Evolutionary conservation across 1,140 invertebrate genomes (phyloP), one percentile per base, ranked within the genome.

Genomic region (Drosophila grimshawi): DNA sequence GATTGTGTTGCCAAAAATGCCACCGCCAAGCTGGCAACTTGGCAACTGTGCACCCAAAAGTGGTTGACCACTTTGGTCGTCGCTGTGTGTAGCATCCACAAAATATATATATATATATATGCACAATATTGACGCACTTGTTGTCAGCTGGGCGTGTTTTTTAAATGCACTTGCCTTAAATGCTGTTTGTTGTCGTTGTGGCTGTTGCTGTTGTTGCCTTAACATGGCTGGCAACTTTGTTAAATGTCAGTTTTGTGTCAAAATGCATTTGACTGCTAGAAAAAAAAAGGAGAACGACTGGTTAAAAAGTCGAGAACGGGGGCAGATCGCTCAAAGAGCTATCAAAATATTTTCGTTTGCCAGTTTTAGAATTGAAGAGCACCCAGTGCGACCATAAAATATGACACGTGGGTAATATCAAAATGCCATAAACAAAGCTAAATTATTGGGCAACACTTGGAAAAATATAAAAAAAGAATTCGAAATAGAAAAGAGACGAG

Each of bases 211-310:
- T 65, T 74, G 74, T 57, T 69, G 80, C 55, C 79, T 66, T 45
- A 75, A 82, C 80, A 81, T 79, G 80, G 80, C 80, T 61, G 73
- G 74, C 72, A 76, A 80, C 76, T 88, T 88, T 80, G 83, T 88
- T 83, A 89, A 88, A 88, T 88, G 83, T 88, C 85, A 88, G 65
- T 88, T 88, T 88, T 88, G 73, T 89, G 83, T 89, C 83, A 88
- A 88, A 79, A 82, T 69, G 76, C 76, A 85, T 85, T 74, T 57
- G 65, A 85, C 27, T 73, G 69, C 63, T 48, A 70, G 63, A 63
- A 78, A 81, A 37, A 49, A 35, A 49, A 51, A 80, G 60, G 49
- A 62, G 30, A 61, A 27, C 19, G 51, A 33, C 37, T 43, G 33
- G n/a, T 5, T 29, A 7, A 35, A 41, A 29, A 27, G 39, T 30